Evolutionary conservation across 1,140 invertebrate species (phyloP), one percentile per base, ranked within the genome.

Genomic region (Lordiphosa collinella): DNA sequence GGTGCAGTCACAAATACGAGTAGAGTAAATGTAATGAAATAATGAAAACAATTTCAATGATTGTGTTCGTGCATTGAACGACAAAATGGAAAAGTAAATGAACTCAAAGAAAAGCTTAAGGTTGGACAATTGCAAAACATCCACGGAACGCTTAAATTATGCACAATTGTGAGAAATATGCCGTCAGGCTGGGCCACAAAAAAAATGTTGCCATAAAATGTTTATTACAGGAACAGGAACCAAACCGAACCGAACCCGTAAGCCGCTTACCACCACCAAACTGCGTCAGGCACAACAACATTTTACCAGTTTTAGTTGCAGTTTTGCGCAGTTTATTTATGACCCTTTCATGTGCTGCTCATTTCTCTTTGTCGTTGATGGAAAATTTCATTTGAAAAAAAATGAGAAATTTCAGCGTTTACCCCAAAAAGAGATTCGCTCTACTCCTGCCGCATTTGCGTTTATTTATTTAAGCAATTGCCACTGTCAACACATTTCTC

Each of bases 391-490:
- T 78, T 79, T 67, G 34, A 66, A 78, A 73, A 37, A 46, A 51
- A 34, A 35, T 48, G 63, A 66, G 63, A 66, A 66, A 66, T 66
- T 9, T 16, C 6, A 11, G 34, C 25, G 8, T 8, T 29, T 29
- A 29, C 25, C 25, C 25, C 7, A 29, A 29, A 29, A 29, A 29
- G 25, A 29, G 25, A 8, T 29, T 8, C 7, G 2, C 34, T 51
- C 44, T 12, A 14, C 44, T 22, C 12, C 16, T 38, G 48, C 41
- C 29, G 48, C 59, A 54, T 43, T 49, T 18, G 32, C 25, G 49
- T 66, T 75, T 79, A 79, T 79, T 79, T 79, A 80, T 79, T 79
- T 53, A 79, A 79, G 76, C 75, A 79, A 79, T 79, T 79, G 75
- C 59, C 65, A 68, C 59, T 80, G 74, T 79, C 74, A 79, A 79